Percentiles rank a stretch among this genome's conserved stretches.
phyloP scores from a whole-genome alignment of 2,113 vertebrate species.

The Spea multiplicata region DNA sequence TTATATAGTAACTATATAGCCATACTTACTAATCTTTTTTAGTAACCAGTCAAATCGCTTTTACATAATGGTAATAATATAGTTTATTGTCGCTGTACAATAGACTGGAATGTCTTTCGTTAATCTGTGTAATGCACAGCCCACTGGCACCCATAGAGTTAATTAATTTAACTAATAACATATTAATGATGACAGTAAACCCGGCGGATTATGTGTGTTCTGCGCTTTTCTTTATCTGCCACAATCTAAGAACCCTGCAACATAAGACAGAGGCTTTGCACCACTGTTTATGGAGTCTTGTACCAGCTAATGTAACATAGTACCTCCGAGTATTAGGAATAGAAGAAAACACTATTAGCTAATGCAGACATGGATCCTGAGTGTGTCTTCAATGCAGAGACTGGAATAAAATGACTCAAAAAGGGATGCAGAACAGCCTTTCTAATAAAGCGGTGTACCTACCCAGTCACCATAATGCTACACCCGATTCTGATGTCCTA shows the following conservation, averaged over 20 bases:
- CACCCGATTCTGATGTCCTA: no score
- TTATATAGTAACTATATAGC: no score
- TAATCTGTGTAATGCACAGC: no score
- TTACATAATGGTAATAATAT: no score
- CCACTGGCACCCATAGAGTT: no score
- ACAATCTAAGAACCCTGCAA: not conserved
- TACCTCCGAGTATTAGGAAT: not conserved
- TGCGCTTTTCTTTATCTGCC: not conserved
- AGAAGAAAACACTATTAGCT: not conserved
- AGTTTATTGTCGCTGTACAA: no score
- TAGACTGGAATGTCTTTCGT: no score
- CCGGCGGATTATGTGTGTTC: not conserved
- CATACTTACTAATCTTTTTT: no score
- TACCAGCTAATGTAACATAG: not conserved
- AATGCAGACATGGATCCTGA: not conserved
- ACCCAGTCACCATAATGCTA: no score
- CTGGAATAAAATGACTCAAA: not conserved
- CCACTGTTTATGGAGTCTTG: not conserved
- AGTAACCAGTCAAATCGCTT: no score
- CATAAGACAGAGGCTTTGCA: not conserved
- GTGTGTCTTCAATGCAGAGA: not conserved
- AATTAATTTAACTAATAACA: not conserved
- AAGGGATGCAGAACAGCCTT: not conserved
- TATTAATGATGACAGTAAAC: not conserved
- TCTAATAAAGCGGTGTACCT: no score